Percentiles rank a stretch among this genome's conserved stretches.
phyloP scores from a whole-genome alignment of 1,140 invertebrate species.

The Tenebrio molitor region DNA sequence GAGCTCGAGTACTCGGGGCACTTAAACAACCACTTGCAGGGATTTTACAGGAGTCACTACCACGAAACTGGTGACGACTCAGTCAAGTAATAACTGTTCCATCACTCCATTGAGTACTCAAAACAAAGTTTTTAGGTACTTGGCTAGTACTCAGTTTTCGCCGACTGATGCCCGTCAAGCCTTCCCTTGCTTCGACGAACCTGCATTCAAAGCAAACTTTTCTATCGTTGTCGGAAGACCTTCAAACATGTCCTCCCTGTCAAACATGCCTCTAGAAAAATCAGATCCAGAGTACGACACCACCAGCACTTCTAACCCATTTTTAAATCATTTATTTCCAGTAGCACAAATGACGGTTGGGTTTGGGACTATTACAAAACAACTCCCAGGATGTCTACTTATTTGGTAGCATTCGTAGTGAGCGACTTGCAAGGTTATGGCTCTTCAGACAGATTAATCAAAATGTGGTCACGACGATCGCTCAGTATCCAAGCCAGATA shows the following conservation, averaged over 20 bases:
- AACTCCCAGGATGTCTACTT: slow-evolving; percentile 94
- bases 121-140: slow-evolving; percentile 69
- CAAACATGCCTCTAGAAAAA: slow-evolving; percentile 62
- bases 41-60: slow-evolving; percentile 88
- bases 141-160: slow-evolving; percentile 86
- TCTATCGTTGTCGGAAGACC: slow-evolving; percentile 74
- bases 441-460: slow-evolving; percentile 77
- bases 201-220: slow-evolving; percentile 85
- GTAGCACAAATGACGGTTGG: slow-evolving; percentile 42
- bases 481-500: slow-evolving; percentile 85
- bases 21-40: slow-evolving; percentile 72
- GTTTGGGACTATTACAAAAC: slow-evolving; percentile 84
- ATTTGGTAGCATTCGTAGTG: slow-evolving; percentile 92
- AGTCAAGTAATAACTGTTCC: slow-evolving; percentile 29
- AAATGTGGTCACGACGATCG: slow-evolving; percentile 87
- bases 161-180: slow-evolving; percentile 84
- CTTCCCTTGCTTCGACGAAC: slow-evolving; percentile 94
- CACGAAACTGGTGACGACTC: slow-evolving; percentile 59
- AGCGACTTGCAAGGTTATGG: slow-evolving; percentile 89
- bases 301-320: background rate
- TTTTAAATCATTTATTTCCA: slow-evolving; percentile 7
- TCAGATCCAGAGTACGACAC: slow-evolving; percentile 39
- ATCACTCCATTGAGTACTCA: slow-evolving; percentile 1
- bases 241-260: slow-evolving; percentile 58
- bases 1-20: slow-evolving; percentile 58